phyloP scores from a whole-genome alignment of 1,140 invertebrate species.

The Macrobrachium rosenbergii region DNA sequence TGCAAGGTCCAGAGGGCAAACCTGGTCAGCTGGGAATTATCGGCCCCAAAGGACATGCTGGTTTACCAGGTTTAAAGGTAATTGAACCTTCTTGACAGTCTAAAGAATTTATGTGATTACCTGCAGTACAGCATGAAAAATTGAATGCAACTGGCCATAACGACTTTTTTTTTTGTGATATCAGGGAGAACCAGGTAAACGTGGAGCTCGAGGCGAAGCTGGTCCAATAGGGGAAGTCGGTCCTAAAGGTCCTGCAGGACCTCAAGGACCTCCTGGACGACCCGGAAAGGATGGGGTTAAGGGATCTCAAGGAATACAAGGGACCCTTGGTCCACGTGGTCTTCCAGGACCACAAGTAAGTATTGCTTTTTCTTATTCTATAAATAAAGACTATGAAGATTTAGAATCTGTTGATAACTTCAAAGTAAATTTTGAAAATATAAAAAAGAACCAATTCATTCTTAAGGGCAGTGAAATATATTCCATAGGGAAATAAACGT shows the following conservation, averaged over 20 bases:
- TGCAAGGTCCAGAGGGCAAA: slow-evolving; percentile 68
- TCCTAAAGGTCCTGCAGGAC: slow-evolving; percentile 68
- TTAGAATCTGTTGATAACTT: too few species aligned
- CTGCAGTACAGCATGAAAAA: too few species aligned
- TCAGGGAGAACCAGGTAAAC: slow-evolving; percentile 53
- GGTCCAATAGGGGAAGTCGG: slow-evolving; percentile 68
- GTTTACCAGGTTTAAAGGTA: slow-evolving; percentile 51
- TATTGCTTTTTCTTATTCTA: not conserved
- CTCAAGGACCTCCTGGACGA: slow-evolving; percentile 68
- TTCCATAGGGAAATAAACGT: too few species aligned
- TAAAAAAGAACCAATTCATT: too few species aligned
- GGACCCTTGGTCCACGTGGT: slow-evolving; percentile 68
- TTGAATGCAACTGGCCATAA: not conserved
- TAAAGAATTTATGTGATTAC: not conserved
- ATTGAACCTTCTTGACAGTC: not conserved
- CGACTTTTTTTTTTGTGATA: not conserved
- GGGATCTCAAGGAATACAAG: slow-evolving; percentile 68
- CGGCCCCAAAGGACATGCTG: slow-evolving; percentile 61
- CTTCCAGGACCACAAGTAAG: slow-evolving; percentile 58
- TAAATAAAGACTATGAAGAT: too few species aligned
- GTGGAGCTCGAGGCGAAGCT: slow-evolving; percentile 36
- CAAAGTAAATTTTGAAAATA: too few species aligned
- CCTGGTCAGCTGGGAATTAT: slow-evolving; percentile 67
- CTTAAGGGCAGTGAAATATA: too few species aligned
- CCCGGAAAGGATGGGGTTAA: slow-evolving; percentile 69